Percentiles rank a stretch among this genome's conserved stretches.
Evolutionary conservation across 2,113 vertebrate genomes (phyloP).

Genomic region (Otis tarda): DNA sequence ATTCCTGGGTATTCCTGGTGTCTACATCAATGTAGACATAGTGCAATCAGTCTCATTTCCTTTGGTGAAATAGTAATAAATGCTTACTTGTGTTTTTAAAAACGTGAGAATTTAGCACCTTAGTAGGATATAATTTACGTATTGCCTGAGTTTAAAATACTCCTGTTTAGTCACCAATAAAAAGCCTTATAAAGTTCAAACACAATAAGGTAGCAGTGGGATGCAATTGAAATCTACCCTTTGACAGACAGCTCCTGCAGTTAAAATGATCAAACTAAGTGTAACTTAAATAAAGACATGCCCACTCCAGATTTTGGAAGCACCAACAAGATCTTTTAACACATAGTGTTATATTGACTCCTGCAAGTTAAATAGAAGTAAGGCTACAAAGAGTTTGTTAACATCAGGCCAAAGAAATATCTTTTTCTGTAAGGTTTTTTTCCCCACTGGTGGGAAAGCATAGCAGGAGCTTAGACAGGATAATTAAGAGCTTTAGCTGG

Average conservation of each 20-base stretch:
- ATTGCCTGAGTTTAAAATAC: not conserved
- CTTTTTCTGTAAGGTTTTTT: not conserved
- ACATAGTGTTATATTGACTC: not conserved
- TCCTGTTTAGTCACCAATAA: not conserved
- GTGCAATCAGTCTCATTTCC: not conserved
- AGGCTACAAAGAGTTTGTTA: slow-evolving; percentile 11
- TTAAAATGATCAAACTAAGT: slow-evolving; percentile 15
- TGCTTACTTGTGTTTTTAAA: not conserved
- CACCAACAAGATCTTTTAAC: not conserved
- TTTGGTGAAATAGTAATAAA: not conserved
- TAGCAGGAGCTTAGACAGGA: not conserved
- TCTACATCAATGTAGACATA: too few relatives aligned
- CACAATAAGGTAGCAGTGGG: not conserved
- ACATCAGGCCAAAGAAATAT: not conserved
- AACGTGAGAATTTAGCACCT: not conserved
- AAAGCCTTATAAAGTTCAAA: slow-evolving; percentile 3
- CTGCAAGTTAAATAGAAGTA: not conserved
- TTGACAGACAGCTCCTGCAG: not conserved
- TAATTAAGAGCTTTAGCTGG: slow-evolving; percentile 7
- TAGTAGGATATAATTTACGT: not conserved
- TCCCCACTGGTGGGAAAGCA: not conserved
- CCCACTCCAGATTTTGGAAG: slow-evolving; percentile 8
- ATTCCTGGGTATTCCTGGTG: not conserved
- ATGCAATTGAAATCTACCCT: not conserved
- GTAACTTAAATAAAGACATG: not conserved